Evolutionary conservation across 2,113 vertebrate species (phyloP), one percentile per base, ranked within the genome.

Genomic region (Tupaia chinensis): DNA sequence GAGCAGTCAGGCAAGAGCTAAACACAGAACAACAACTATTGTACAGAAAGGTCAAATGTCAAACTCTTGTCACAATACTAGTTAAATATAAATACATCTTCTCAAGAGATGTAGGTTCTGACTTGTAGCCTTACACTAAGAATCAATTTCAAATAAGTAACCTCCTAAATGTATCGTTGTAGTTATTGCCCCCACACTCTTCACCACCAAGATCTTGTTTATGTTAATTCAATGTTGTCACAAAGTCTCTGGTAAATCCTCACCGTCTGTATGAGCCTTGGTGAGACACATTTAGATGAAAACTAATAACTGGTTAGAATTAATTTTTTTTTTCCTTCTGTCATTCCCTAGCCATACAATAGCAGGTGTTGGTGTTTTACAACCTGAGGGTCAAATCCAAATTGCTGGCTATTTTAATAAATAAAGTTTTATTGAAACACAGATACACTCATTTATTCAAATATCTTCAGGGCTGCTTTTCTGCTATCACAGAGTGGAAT

Each of bases 31-130:
- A 44, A 44, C 44, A 44, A 44, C 44, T 70, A 91, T 85, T 96
- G 87, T 34, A 60, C 53, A 95, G 25, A 96, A 97, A 95, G 95
- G 93, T 97, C 95, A 94, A 72, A 83, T 96, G 89, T 93, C 80
- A 89, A 95, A 82, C 79, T 53, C 23, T 70, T 95, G 87, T 96
- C 77, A 85, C 32, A n/a, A 80, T 29, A 93, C 16, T 25, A 66
- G 76, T 95, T 95, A 87, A 81, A 77, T 78, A 72, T 60, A 97
- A 85, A 90, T 92, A 22, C 60, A 0, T 94, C 91, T 91, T 91
- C 82, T 95, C 85, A 58, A 68, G 63, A 91, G 77, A 92, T 13
- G 23, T 1, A 76, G 65, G 10, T 19, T 94, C 83, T 95, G 61
- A 23, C 44, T 91, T 60, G 53, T 32, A 94, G 94, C 56, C 86